These are phyloP conservation scores for Tuta absoluta DNA, from an alignment of 2,888 invertebrate species.

Conservation along the genomic window DNA sequence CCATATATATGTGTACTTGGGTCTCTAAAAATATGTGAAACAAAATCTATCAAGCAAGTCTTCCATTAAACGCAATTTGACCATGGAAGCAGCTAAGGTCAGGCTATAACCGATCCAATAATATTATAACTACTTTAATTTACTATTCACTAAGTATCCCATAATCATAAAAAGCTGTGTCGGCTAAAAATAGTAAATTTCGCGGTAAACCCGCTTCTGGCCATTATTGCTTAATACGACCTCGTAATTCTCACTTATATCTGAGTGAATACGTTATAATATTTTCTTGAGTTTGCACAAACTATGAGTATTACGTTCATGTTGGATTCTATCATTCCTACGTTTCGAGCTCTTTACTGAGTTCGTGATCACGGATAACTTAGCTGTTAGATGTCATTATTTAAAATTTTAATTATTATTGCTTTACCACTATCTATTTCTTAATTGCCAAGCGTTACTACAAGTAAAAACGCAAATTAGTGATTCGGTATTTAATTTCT, in stretches of 20 bases:
- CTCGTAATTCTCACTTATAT: conserved; percentile 50
- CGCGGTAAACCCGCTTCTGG: conserved; percentile 40
- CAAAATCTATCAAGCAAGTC: neutral
- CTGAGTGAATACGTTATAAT: conserved; percentile 31
- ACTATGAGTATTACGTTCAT: too few species aligned
- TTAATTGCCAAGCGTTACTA: too few species aligned
- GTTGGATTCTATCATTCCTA: too few species aligned
- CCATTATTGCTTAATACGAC: conserved; percentile 42
- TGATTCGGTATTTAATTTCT: too few species aligned
- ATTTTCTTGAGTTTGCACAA: conserved; percentile 12
- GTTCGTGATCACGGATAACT: too few species aligned
- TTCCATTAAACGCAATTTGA: neutral
- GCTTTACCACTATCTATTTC: too few species aligned
- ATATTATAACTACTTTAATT: conserved; percentile 40
- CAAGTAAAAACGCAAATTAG: neutral
- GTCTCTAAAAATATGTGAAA: too few species aligned
- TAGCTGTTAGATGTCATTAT: too few species aligned
- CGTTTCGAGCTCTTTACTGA: too few species aligned
- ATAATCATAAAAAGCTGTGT: conserved; percentile 49
- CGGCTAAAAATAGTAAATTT: conserved; percentile 46
- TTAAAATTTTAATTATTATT: too few species aligned
- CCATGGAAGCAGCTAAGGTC: neutral
- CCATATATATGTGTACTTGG: too few species aligned
- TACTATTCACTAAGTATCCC: conserved; percentile 14
- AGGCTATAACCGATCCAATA: neutral